Base-by-base conservation (phyloP, 2,113 vertebrate genomes). In the Pseudopodoces humilis region DNA sequence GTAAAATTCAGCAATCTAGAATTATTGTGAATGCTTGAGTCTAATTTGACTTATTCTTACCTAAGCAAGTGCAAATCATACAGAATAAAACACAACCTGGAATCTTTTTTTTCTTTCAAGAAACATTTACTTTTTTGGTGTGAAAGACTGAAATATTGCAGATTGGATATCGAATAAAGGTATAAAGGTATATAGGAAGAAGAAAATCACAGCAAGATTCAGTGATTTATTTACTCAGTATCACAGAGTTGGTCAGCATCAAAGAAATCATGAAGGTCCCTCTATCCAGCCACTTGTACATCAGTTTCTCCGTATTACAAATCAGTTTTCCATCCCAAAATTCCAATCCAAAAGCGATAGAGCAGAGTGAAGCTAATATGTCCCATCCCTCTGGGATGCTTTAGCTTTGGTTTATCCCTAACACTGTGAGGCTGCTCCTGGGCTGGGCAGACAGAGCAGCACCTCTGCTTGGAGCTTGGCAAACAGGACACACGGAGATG, bases 401-500 rank as follows among this genome's bases (percentile, higher is more conserved):
- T 31, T 41, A 35, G 37, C 22, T 35, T 53, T 56, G 46, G 16
- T 49, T 60, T 59, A 14, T 41, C 53, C 13, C 25, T 37, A n/a
- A 37, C 19, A 13, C 53, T 49, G 47, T 2, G 3, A 15, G 15
- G 17, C 37, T 63, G 35, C 37, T 53, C 72, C 58, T 25, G 53
- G 33, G 37, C 67, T 41, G 22, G 46, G 49, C 46, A 23, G 44
- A 13, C 18, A 44, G 68, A 62, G 13, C 60, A 72, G 15, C 30
- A 5, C 33, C 31, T 12, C 21, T 19, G 9, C 58, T 49, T 17
- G 53, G 41, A 65, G 68, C n/a, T 7, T 39, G n/a, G 35, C n/a
- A 24, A 6, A 17, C 3, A 37, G 52, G 33, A 31, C 2, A 46
- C 4, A 1, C 0, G 3, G 33, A 13, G 39, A 39, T 39, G 39